Evolutionary conservation across 2,888 invertebrate species (phyloP).

Genomic region (Drosophila monieri): DNA sequence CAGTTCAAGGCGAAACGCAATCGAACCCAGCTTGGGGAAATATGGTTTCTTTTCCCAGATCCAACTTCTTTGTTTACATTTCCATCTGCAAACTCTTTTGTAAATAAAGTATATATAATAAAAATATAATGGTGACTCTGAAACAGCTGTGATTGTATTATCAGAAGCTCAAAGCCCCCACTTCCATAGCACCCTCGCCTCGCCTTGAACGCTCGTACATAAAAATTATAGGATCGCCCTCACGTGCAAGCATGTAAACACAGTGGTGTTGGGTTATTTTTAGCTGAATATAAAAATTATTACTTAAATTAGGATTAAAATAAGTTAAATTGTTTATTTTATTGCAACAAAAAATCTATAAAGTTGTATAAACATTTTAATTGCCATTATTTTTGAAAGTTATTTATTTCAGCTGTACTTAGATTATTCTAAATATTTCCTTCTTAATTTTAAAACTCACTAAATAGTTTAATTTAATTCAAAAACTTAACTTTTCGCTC

Average conservation of each 20-base stretch:
- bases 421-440: too few relatives aligned
- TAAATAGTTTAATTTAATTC: not conserved
- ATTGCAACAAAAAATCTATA: too few relatives aligned
- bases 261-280: constrained; percentile 39
- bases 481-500: not conserved
- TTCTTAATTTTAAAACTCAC: not conserved
- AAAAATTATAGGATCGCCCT: constrained; percentile 23
- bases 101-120: constrained; percentile 7
- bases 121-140: constrained; percentile 16
- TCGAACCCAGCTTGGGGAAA: constrained; percentile 49
- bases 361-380: not conserved
- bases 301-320: not conserved
- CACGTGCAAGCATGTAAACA: constrained; percentile 57
- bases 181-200: not conserved
- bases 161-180: constrained; percentile 17
- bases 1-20: constrained; percentile 58
- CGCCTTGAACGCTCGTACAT: constrained; percentile 6
- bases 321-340: too few relatives aligned
- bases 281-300: not conserved
- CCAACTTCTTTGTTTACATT: constrained; percentile 24
- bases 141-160: constrained; percentile 36
- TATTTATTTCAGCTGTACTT: rapidly evolving
- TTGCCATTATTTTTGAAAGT: not conserved
- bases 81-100: constrained; percentile 25
- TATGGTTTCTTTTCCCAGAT: constrained; percentile 17